Percentiles rank a stretch among this genome's conserved stretches.
phyloP scores from a whole-genome alignment of 2,113 vertebrate genomes.

The Colinus virginianus region DNA sequence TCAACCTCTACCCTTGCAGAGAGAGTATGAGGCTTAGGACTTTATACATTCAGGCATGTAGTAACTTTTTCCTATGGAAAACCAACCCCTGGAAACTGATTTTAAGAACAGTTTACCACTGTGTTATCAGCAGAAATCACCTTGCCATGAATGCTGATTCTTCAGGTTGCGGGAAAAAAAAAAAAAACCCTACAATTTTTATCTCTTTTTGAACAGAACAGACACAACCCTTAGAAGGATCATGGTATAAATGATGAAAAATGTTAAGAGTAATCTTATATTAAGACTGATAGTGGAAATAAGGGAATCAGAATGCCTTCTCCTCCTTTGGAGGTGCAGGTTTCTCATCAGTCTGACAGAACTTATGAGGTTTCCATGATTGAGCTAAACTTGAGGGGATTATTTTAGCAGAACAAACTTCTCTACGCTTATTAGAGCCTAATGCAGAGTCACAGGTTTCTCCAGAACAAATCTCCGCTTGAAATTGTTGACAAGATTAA shows the following conservation, averaged over 20 bases:
- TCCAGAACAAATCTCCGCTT: background rate
- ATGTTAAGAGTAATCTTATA: background rate
- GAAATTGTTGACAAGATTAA: background rate
- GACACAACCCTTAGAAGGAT: background rate
- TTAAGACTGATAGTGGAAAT: background rate
- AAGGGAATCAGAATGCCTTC: background rate
- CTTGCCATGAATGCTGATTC: background rate
- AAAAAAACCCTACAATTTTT: rapidly evolving
- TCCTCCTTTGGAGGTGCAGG: background rate
- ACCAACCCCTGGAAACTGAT: background rate
- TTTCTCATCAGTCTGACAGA: background rate
- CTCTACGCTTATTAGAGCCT: background rate
- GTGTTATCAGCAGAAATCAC: background rate
- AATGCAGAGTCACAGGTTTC: background rate
- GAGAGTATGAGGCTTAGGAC: background rate
- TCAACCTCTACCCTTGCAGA: background rate
- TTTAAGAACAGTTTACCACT: background rate
- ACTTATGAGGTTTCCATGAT: background rate
- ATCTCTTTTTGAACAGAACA: background rate
- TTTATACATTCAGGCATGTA: background rate
- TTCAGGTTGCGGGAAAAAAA: background rate
- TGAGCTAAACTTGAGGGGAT: background rate
- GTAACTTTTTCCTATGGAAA: background rate
- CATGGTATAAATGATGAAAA: background rate
- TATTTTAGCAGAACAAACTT: background rate